Conservation (phyloP, 2,113 vertebrate species). For the Sarotherodon lohbergeri region DNA sequence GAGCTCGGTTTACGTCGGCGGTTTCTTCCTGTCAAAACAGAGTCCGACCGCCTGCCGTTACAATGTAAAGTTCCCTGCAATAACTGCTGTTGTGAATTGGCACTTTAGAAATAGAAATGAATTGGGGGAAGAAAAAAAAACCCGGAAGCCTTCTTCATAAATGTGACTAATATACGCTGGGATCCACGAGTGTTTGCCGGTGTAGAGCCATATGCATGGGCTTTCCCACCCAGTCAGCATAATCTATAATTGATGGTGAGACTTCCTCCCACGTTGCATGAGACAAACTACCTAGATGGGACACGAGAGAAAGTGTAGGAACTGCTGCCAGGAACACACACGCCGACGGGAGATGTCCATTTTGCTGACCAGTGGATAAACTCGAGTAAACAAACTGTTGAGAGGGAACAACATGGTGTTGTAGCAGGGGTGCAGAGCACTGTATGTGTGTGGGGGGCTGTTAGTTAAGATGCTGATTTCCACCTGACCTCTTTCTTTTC, state of each 20-base stretch:
- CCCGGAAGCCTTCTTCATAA: not conserved
- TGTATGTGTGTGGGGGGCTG: not conserved
- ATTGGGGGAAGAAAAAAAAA: rapidly evolving
- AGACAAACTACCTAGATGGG: conserved; percentile 22
- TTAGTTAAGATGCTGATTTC: not conserved
- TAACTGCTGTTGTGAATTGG: not conserved
- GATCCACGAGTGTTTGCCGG: not conserved
- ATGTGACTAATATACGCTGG: not conserved
- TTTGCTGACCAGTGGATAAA: conserved; percentile 35
- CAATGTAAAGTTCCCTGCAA: not conserved
- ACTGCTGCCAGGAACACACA: conserved; percentile 18
- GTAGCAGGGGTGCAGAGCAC: not conserved
- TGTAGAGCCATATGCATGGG: not conserved
- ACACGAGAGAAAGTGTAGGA: not conserved
- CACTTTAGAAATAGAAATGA: not conserved
- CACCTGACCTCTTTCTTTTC: conserved; percentile 8
- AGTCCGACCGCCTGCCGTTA: not conserved
- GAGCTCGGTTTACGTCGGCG: not conserved
- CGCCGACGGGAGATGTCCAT: conserved; percentile 13
- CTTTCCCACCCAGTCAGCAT: conserved; percentile 47
- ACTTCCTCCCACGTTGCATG: conserved; percentile 45
- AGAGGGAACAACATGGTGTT: not conserved
- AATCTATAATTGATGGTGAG: conserved; percentile 53
- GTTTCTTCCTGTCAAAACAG: not conserved
- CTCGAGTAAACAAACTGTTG: conserved; percentile 22